Evolutionary conservation across 2,113 vertebrate genomes (phyloP).

Genomic region (Mus pahari): DNA sequence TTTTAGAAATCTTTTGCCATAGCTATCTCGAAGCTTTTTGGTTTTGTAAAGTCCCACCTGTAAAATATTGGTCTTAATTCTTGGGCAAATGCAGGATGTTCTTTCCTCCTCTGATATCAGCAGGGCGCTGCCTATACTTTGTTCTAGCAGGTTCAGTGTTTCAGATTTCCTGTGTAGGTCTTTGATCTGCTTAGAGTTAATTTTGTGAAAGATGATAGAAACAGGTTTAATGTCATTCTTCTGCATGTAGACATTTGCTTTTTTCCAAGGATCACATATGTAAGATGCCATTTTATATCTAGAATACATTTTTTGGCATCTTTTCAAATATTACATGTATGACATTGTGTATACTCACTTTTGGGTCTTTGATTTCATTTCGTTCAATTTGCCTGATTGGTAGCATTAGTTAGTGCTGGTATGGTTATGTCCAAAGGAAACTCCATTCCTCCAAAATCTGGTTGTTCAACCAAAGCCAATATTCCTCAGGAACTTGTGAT

Average conservation of each 20-base stretch:
- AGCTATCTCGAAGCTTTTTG: background rate
- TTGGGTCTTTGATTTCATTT: background rate
- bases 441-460: background rate
- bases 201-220: background rate
- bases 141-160: background rate
- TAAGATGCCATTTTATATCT: background rate
- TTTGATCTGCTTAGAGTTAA: background rate
- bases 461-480: background rate
- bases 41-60: background rate
- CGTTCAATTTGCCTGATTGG: background rate
- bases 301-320: background rate
- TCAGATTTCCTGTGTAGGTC: background rate
- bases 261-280: background rate
- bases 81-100: background rate
- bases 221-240: background rate
- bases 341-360: background rate
- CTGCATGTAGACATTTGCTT: background rate
- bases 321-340: background rate
- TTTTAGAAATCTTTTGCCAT: background rate
- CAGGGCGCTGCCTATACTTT: background rate
- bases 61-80: background rate
- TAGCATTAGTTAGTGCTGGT: background rate
- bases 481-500: background rate
- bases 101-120: background rate
- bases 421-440: background rate